phyloP scores from a whole-genome alignment of 2,888 invertebrate species.

The Zhuqinia jingwanae region DNA sequence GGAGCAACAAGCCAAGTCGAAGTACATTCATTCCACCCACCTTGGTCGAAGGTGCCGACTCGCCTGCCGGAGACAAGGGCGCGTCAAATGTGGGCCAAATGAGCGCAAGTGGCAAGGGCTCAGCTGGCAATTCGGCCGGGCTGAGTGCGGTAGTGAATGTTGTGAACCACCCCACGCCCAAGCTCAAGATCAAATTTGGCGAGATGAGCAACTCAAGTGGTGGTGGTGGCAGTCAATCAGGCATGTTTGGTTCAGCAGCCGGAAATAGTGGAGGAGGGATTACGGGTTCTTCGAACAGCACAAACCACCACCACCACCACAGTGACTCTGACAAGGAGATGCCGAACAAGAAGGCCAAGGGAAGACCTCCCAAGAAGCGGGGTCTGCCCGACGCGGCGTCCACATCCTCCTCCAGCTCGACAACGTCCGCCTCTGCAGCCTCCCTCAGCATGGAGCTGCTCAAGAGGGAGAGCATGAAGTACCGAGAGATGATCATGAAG shows the following conservation, averaged over 20 bases:
- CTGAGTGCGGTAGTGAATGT: conserved; percentile 72
- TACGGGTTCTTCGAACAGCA: conserved; percentile 14
- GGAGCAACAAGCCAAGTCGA: conserved; percentile 75
- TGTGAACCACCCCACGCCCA: conserved; percentile 79
- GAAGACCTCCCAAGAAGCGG: conserved; percentile 91
- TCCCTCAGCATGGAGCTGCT: conserved; percentile 89
- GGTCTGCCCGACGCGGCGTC: conserved; percentile 69
- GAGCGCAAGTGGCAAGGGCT: neutral
- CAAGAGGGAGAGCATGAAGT: conserved; percentile 93
- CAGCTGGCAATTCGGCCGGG: conserved; percentile 1
- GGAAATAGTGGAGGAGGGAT: neutral
- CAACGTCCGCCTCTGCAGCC: conserved; percentile 40
- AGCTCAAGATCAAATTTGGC: conserved; percentile 79
- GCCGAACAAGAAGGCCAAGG: conserved; percentile 80
- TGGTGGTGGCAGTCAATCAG: neutral
- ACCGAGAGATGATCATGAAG: conserved; percentile 90
- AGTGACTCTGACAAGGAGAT: conserved; percentile 78
- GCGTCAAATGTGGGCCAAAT: neutral
- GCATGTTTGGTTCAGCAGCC: neutral
- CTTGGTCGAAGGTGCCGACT: conserved; percentile 74
- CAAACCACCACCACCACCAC: conserved; percentile 59
- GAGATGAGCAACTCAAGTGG: conserved; percentile 64
- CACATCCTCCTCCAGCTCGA: conserved; percentile 80
- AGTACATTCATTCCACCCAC: conserved; percentile 79
- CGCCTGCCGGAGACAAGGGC: conserved; percentile 36